Percentiles rank a stretch among this genome's conserved stretches.
phyloP scores from a whole-genome alignment of 2,113 vertebrate species.

The Bos indicus region DNA sequence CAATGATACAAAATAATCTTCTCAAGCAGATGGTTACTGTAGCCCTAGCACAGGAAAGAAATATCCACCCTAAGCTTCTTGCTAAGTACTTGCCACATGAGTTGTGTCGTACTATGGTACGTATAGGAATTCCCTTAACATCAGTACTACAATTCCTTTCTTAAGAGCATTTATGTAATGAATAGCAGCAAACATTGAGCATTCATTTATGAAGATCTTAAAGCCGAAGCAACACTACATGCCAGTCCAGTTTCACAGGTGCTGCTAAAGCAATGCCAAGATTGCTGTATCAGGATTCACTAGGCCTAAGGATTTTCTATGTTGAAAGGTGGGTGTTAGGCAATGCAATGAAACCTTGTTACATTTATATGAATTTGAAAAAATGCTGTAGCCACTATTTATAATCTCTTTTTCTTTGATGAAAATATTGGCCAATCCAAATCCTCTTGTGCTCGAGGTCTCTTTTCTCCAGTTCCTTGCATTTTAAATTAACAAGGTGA shows the following conservation, averaged over 20 bases:
- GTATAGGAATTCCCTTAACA: conserved; percentile 11
- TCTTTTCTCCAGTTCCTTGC: neutral
- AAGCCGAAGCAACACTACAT: neutral
- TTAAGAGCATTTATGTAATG: neutral
- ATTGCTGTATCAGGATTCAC: neutral
- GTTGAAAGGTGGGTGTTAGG: neutral
- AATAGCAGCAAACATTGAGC: conserved; percentile 5
- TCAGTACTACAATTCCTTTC: conserved; percentile 37
- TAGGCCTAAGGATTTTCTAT: neutral
- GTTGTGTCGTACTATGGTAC: neutral
- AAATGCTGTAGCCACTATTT: neutral
- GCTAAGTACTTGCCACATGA: neutral
- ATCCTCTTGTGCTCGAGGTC: conserved; percentile 7
- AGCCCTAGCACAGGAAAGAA: neutral
- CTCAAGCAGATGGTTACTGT: neutral
- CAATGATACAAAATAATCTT: neutral
- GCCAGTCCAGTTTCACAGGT: neutral
- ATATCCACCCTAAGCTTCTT: neutral
- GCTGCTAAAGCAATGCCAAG: neutral
- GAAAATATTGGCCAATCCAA: conserved; percentile 11
- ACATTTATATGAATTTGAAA: neutral
- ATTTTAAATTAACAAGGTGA: conserved; percentile 36
- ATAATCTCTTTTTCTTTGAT: neutral
- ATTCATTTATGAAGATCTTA: neutral
- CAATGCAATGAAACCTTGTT: neutral